Evolutionary conservation across 53 echinoderm and acorn worm species (phyloP).

Genomic region (Actinopyga echinites): DNA sequence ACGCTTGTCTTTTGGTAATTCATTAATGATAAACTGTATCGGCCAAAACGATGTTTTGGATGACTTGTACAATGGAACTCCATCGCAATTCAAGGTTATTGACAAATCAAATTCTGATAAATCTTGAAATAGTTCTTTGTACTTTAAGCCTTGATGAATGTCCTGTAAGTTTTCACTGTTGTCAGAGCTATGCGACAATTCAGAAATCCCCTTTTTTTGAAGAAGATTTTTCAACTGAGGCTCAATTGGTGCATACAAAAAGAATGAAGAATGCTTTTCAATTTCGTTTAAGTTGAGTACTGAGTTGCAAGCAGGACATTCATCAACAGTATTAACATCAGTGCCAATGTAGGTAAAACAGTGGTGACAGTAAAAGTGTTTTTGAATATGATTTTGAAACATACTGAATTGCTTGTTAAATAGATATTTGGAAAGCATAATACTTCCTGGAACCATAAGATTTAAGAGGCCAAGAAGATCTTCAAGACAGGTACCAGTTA

Average conservation of each 20-base stretch:
- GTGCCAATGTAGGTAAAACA: background rate
- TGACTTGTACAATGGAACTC: conserved; percentile 64
- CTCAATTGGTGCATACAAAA: conserved; percentile 13
- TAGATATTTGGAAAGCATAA: background rate
- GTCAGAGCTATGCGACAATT: too few species aligned
- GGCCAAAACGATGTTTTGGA: conserved; percentile 64
- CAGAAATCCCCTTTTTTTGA: background rate
- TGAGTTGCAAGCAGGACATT: background rate
- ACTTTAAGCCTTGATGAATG: conserved; percentile 2
- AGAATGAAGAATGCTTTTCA: background rate
- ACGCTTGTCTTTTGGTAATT: conserved; percentile 50
- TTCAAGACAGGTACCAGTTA: background rate
- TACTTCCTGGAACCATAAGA: background rate
- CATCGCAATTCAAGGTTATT: conserved; percentile 55
- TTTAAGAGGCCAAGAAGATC: background rate
- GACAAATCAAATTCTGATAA: conserved; percentile 23
- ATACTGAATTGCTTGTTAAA: background rate
- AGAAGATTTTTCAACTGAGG: conserved; percentile 17
- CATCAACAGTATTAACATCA: background rate
- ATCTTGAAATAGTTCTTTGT: background rate
- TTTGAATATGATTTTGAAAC: conserved; percentile 5
- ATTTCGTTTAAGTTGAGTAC: background rate
- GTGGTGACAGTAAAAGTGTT: conserved; percentile 14
- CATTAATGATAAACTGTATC: conserved; percentile 46
- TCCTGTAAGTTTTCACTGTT: background rate